A percentile compares a stretch with the other conserved stretches of the same genome.
Conservation (phyloP, 2,888 invertebrate species). For the Lasioglossum marginatum region DNA sequence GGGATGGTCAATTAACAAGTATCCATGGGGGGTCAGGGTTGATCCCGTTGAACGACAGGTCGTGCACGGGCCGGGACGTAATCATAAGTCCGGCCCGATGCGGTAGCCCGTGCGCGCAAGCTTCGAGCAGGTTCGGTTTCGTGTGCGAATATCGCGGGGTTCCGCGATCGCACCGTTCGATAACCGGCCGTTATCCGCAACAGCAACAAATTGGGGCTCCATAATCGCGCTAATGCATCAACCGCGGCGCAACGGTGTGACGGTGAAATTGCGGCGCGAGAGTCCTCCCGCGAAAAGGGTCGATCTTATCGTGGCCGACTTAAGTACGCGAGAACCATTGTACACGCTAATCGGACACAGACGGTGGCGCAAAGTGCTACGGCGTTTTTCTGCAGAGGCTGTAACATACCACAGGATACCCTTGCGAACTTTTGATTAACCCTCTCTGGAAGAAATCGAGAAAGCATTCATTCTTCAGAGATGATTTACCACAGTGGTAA, state of each 20-base stretch:
- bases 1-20: neutral
- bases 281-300: conserved; percentile 73
- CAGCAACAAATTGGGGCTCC: conserved; percentile 80
- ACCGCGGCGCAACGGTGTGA: conserved; percentile 76
- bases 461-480: neutral
- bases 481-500: no score
- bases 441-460: neutral
- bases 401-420: conserved; percentile 53
- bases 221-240: conserved; percentile 82
- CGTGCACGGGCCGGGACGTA: conserved; percentile 54
- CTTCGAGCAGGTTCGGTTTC: conserved; percentile 41
- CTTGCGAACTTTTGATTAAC: conserved; percentile 1
- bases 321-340: conserved; percentile 58
- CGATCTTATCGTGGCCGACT: conserved; percentile 50
- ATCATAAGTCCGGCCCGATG: conserved; percentile 51
- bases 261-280: conserved; percentile 77
- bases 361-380: conserved; percentile 50
- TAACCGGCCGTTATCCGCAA: conserved; percentile 74
- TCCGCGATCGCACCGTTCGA: conserved; percentile 73
- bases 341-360: conserved; percentile 52
- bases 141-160: conserved; percentile 58
- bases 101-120: conserved; percentile 35
- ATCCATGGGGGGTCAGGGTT: conserved; percentile 18
- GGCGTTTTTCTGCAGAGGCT: conserved; percentile 53
- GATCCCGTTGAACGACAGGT: conserved; percentile 54